Conservation (phyloP, 2,888 invertebrate species). For the Lycia hirtaria region DNA sequence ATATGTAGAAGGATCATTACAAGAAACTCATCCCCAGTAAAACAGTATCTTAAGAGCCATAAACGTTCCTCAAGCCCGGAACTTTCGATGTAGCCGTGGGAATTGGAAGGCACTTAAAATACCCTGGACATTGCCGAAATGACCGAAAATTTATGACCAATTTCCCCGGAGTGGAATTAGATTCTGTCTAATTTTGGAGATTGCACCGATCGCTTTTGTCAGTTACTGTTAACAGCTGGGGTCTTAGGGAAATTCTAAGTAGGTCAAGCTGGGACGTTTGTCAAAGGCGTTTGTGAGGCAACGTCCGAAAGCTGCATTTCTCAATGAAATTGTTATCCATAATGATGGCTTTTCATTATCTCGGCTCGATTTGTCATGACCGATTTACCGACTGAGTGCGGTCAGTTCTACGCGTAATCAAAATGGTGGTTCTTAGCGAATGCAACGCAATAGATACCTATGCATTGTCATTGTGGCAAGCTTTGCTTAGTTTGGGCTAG, state of each 20-base stretch:
- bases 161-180: slow-evolving; percentile 57
- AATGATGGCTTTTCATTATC: no score
- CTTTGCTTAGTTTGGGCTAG: no score
- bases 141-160: slow-evolving; percentile 67
- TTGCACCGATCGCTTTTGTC: slow-evolving; percentile 43
- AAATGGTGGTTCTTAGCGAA: no score
- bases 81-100: slow-evolving; percentile 48
- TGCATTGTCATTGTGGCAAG: no score
- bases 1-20: slow-evolving; percentile 16
- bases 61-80: slow-evolving; percentile 42
- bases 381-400: not conserved
- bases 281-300: slow-evolving; percentile 16
- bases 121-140: slow-evolving; percentile 53
- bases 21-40: slow-evolving; percentile 12
- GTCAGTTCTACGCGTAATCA: no score
- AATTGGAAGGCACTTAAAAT: slow-evolving; percentile 51
- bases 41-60: slow-evolving; percentile 26
- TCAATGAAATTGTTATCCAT: not conserved
- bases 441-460: no score
- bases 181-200: slow-evolving; percentile 55
- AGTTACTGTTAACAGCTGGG: slow-evolving; percentile 31
- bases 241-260: slow-evolving; percentile 29
- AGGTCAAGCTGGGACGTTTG: slow-evolving; percentile 22
- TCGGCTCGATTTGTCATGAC: not conserved
- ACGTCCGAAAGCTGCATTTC: not conserved